Percentiles rank a stretch among this genome's conserved stretches.
Evolutionary conservation across 2,888 invertebrate genomes (phyloP).

Genomic region (Plutella xylostella): DNA sequence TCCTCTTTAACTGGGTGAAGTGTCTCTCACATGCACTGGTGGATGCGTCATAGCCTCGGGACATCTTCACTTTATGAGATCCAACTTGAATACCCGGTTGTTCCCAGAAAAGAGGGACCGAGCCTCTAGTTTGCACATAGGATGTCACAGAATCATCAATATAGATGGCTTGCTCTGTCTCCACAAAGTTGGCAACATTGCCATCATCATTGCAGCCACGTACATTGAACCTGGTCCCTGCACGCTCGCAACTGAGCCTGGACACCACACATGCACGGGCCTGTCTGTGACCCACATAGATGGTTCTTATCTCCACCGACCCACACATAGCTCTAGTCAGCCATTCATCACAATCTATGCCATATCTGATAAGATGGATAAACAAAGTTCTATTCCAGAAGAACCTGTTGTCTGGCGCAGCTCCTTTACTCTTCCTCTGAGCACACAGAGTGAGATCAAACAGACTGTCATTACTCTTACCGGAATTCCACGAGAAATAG

Average conservation of each 20-base stretch:
- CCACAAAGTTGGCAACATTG: slow-evolving; percentile 99
- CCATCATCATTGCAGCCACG: slow-evolving; percentile 99
- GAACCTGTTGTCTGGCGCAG: slow-evolving; percentile 92
- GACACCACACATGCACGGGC: slow-evolving; percentile 96
- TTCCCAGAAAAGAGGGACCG: slow-evolving; percentile 99
- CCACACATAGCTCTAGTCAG: slow-evolving; percentile 97
- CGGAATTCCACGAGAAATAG: slow-evolving; percentile 90
- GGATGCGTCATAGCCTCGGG: slow-evolving; percentile 94
- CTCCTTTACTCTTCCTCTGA: slow-evolving; percentile 86
- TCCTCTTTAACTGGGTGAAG: slow-evolving; percentile 83
- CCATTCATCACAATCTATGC: slow-evolving; percentile 93
- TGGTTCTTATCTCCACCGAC: slow-evolving; percentile 95
- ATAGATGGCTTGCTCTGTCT: slow-evolving; percentile 97
- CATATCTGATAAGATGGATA: slow-evolving; percentile 91
- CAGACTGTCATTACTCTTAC: slow-evolving; percentile 55
- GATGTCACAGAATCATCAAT: slow-evolving; percentile 92
- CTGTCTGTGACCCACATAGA: slow-evolving; percentile 96
- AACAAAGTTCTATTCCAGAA: slow-evolving; percentile 99
- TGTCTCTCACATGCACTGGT: slow-evolving; percentile 94
- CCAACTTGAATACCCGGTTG: slow-evolving; percentile 99
- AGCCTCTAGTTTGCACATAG: slow-evolving; percentile 93
- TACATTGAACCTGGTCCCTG: slow-evolving; percentile 98
- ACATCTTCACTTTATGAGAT: slow-evolving; percentile 97
- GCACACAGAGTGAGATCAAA: slow-evolving; percentile 96
- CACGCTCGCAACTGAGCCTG: slow-evolving; percentile 95